phyloP scores from a whole-genome alignment of 2,797 vertebrate species.

The Varecia variegata region DNA sequence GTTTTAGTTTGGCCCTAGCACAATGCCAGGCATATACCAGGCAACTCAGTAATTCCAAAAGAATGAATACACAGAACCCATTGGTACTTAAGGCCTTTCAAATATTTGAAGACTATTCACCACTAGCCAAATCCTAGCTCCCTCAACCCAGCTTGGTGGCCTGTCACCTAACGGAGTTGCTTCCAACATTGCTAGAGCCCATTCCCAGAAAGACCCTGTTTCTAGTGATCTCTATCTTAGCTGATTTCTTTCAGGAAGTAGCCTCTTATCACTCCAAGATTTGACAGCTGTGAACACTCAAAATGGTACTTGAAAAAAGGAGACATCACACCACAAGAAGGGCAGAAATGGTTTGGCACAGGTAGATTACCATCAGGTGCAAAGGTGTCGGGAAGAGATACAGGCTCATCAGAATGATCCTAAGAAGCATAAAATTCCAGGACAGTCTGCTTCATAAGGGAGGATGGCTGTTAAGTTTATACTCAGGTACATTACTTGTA shows the following conservation, averaged over 20 bases:
- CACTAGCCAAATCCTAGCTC: neutral
- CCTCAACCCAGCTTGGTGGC: neutral
- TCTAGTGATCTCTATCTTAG: neutral
- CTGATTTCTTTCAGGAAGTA: conserved; percentile 1
- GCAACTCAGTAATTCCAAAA: neutral
- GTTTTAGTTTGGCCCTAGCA: neutral
- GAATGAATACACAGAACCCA: neutral
- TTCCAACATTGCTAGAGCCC: neutral
- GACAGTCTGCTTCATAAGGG: neutral
- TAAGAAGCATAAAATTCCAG: neutral
- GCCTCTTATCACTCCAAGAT: neutral
- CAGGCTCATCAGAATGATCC: neutral
- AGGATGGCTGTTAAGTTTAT: neutral
- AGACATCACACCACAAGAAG: neutral
- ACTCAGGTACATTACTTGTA: neutral
- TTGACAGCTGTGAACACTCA: neutral
- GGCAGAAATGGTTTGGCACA: neutral
- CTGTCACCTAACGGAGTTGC: neutral
- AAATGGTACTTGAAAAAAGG: neutral
- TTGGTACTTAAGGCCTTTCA: neutral
- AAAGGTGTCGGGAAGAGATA: neutral
- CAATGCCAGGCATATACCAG: neutral
- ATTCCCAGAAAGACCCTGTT: neutral
- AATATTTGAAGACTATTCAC: neutral
- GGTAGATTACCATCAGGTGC: neutral